Evolutionary conservation across 2,888 invertebrate genomes (phyloP).

Genomic region (Scaptomyza tumidula): DNA sequence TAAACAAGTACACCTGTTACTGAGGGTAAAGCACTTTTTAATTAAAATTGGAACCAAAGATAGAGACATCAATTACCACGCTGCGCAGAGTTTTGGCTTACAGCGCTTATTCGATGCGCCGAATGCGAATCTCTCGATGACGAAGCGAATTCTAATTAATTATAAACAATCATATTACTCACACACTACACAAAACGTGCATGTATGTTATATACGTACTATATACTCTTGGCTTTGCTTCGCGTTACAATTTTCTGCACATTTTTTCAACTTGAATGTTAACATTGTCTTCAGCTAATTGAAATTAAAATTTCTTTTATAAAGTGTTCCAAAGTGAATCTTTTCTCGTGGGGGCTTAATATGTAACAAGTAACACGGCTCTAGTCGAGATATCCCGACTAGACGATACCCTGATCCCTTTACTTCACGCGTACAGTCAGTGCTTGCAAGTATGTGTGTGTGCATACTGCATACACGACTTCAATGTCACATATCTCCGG

Average conservation of each 20-base stretch:
- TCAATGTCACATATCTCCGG: too few relatives aligned
- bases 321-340: not conserved
- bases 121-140: slow-evolving; percentile 47
- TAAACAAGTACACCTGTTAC: slow-evolving; percentile 35
- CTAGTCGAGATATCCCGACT: too few relatives aligned
- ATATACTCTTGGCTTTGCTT: slow-evolving; percentile 17
- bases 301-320: slow-evolving; percentile 57
- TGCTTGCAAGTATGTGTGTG: too few relatives aligned
- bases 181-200: slow-evolving; percentile 1
- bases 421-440: too few relatives aligned
- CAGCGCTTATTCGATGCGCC: slow-evolving; percentile 23
- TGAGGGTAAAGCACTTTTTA: slow-evolving; percentile 27
- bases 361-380: slow-evolving; percentile 3
- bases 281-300: slow-evolving; percentile 61
- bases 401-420: too few relatives aligned
- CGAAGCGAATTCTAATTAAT: slow-evolving; percentile 68
- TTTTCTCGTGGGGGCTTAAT: slow-evolving; percentile 8
- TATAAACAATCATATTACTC: slow-evolving; percentile 45
- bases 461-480: too few relatives aligned
- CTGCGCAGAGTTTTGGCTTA: slow-evolving; percentile 24
- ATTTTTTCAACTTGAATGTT: slow-evolving; percentile 47
- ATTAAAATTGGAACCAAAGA: slow-evolving; percentile 51
- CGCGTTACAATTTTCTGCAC: slow-evolving; percentile 12
- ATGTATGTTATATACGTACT: not conserved
- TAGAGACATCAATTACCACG: slow-evolving; percentile 62